phyloP scores from a whole-genome alignment of 2,113 vertebrate genomes.

The Silurus meridionalis region DNA sequence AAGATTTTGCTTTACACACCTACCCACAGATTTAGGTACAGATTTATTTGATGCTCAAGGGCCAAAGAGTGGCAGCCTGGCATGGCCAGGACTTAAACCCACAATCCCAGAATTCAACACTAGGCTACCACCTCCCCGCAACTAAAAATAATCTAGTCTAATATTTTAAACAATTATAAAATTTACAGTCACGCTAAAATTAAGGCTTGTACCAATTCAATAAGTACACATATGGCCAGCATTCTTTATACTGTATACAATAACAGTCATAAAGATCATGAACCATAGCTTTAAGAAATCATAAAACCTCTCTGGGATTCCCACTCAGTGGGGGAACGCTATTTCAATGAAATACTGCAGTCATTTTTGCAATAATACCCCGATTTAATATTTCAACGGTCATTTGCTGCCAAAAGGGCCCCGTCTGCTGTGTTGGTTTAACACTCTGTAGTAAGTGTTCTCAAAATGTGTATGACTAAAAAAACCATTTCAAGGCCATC shows the following conservation, averaged over 20 bases:
- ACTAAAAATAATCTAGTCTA: too few species aligned
- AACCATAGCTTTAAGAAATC: neutral
- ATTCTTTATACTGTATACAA: neutral
- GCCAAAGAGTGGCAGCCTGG: too few species aligned
- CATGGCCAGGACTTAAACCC: too few species aligned
- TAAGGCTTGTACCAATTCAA: neutral
- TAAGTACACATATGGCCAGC: neutral
- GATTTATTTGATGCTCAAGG: too few species aligned
- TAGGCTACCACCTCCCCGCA: too few species aligned
- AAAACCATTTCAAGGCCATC: constrained; percentile 23
- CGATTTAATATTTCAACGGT: constrained; percentile 22
- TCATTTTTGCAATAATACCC: neutral
- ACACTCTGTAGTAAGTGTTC: neutral
- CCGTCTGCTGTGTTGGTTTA: neutral
- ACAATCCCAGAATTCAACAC: too few species aligned
- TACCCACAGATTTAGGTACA: too few species aligned
- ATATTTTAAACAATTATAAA: too few species aligned
- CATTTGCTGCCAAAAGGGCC: constrained; percentile 23
- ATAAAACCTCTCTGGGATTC: neutral
- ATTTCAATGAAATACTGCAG: neutral
- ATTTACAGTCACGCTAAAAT: neutral
- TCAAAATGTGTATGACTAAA: neutral
- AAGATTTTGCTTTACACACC: neutral
- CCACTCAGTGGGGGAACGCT: neutral
- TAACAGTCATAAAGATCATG: neutral